Base-by-base conservation (phyloP, 2,113 vertebrate genomes). In the Corythornis madagascariensis region DNA sequence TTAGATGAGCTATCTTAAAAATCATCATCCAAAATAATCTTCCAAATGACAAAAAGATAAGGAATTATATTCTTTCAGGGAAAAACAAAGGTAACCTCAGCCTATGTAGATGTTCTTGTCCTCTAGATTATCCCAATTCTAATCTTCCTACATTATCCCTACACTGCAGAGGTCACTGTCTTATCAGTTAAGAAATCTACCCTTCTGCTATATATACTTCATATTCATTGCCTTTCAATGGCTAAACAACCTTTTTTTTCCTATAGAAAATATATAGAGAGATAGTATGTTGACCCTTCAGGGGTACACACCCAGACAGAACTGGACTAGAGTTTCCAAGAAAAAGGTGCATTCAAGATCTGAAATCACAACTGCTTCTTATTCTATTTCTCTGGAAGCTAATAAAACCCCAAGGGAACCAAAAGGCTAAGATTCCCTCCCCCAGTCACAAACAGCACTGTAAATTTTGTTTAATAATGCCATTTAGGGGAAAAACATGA, bases 191-290 rank as follows among this genome's bases (percentile, higher is more conserved):
- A 29, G 25, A 86, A 83, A 89, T 7, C 47, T 0, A 84, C 11
- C 9, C 25, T 81, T 83, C 13, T 63, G 38, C 22, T 77, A 60
- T 4, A 67, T 73, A 60, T 4, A 67, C 13, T 78, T 78, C 38
- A 53, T 16, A 79, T 22, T 66, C 28, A 25, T 10, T 83, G 43
- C 29, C 45, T 74, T 88, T 79, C 79, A 90, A 83, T 92, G 38
- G 19, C 24, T 59, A 77, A 71, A 63, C 13, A 76, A 69, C 11
- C 20, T 16, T 45, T 56, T 8, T 60, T 45, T 64, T 1, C 13
- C 50, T 42, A 48, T 0, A 0, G 56, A 56, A 91, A 73, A 70
- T 16, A 84, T 1, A 0, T 4, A 71, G 4, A n/a, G 12, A n/a
- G 55, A n/a, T n/a, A n/a, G 25, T 52, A 52, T 22, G 77, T 16